phyloP scores from a whole-genome alignment of 2,797 vertebrate genomes.

The Scolopax rusticola region DNA sequence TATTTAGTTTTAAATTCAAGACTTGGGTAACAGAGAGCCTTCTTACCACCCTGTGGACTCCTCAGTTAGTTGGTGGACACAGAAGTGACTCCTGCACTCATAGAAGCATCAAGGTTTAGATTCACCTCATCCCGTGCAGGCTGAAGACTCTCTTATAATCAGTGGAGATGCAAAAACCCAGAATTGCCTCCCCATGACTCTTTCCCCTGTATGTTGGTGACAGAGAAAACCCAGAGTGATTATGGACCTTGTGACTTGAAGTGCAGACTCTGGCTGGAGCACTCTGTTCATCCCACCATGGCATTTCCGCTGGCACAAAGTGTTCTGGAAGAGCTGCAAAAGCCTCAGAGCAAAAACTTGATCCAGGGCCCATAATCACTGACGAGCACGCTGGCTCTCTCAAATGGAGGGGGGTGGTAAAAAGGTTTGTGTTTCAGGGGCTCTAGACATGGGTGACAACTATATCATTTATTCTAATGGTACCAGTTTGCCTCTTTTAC shows the following conservation, averaged over 20 bases:
- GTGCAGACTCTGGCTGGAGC: not conserved
- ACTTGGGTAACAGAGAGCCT: not conserved
- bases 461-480: not conserved
- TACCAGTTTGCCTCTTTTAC: not conserved
- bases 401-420: not conserved
- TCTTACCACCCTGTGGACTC: not conserved
- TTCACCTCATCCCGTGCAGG: not conserved
- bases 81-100: not conserved
- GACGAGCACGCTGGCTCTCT: not conserved
- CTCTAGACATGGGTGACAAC: not conserved
- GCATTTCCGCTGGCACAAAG: not conserved
- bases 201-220: not conserved
- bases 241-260: not conserved
- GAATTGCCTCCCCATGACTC: not conserved
- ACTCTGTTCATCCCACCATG: not conserved
- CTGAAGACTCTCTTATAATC: not conserved
- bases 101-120: not conserved
- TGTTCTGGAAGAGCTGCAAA: constrained; percentile 4
- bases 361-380: not conserved
- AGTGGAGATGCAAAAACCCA: not conserved
- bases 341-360: not conserved
- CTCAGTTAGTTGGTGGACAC: not conserved
- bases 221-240: not conserved
- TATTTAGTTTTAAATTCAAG: not conserved
- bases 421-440: not conserved